A percentile compares a stretch with the other conserved stretches of the same genome.
Conservation (phyloP, 2,797 vertebrate species). For the Echeneis naucrates region DNA sequence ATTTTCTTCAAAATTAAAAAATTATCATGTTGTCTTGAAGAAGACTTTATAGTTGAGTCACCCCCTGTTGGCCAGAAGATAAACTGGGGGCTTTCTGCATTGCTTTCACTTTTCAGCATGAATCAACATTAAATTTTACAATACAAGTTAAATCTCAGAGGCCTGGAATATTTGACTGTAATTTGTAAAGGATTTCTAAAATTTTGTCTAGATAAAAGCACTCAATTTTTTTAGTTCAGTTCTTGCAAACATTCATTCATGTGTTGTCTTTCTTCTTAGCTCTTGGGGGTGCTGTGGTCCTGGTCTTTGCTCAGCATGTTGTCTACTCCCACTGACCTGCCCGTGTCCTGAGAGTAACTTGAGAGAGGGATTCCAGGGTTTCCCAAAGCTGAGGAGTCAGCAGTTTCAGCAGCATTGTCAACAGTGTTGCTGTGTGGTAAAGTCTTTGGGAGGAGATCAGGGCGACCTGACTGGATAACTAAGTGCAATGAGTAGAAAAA, state of each 20-base stretch:
- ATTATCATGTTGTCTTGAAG: too few relatives aligned
- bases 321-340: slow-evolving; percentile 62
- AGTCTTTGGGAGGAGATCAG: slow-evolving; percentile 89
- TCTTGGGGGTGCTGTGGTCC: slow-evolving; percentile 62
- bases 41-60: too few relatives aligned
- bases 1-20: too few relatives aligned
- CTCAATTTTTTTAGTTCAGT: not conserved
- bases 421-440: slow-evolving; percentile 77
- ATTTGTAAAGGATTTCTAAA: too few relatives aligned
- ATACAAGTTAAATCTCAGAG: too few relatives aligned
- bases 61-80: too few relatives aligned
- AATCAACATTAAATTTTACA: too few relatives aligned
- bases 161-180: too few relatives aligned
- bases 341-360: slow-evolving; percentile 17
- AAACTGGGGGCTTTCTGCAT: too few relatives aligned
- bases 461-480: slow-evolving; percentile 87
- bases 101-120: too few relatives aligned
- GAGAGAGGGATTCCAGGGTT: slow-evolving; percentile 74
- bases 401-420: slow-evolving; percentile 77
- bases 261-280: slow-evolving; percentile 44
- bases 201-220: not conserved
- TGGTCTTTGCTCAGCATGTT: slow-evolving; percentile 63
- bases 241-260: not conserved
- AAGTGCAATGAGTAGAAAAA: slow-evolving; percentile 27
- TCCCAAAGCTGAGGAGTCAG: slow-evolving; percentile 68